phyloP scores from a whole-genome alignment of 2,113 vertebrate genomes.

The Paedocypris sp. region DNA sequence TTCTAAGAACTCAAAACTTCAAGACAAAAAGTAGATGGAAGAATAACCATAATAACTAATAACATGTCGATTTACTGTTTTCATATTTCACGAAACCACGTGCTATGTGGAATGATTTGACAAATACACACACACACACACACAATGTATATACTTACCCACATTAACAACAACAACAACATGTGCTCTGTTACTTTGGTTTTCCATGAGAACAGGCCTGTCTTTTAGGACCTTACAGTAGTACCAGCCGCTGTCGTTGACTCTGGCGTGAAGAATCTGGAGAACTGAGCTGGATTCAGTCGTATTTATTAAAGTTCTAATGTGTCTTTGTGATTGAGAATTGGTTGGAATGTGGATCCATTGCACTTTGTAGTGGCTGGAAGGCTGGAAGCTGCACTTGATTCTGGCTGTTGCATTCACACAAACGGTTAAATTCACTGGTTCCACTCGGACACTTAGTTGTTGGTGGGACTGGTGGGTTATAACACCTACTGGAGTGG shows the following conservation, averaged over 20 bases:
- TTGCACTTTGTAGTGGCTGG: neutral
- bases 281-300: neutral
- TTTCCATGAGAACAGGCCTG: neutral
- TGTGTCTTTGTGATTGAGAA: accelerated
- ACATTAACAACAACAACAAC: slow-evolving; percentile 11
- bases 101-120: no score
- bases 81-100: no score
- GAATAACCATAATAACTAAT: no score
- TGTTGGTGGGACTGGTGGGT: neutral
- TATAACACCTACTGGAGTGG: neutral
- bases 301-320: neutral
- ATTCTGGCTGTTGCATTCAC: neutral
- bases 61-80: no score
- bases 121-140: no score
- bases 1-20: no score
- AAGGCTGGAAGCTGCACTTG: neutral
- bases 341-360: neutral
- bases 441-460: neutral
- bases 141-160: slow-evolving; percentile 17
- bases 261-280: neutral
- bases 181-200: neutral
- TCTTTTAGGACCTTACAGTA: slow-evolving; percentile 17
- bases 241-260: slow-evolving; percentile 24
- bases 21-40: no score
- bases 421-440: neutral